These are phyloP conservation scores for Scaptomyza tumidula DNA, from an alignment of 2,888 invertebrate species.

Conservation along the genomic window DNA sequence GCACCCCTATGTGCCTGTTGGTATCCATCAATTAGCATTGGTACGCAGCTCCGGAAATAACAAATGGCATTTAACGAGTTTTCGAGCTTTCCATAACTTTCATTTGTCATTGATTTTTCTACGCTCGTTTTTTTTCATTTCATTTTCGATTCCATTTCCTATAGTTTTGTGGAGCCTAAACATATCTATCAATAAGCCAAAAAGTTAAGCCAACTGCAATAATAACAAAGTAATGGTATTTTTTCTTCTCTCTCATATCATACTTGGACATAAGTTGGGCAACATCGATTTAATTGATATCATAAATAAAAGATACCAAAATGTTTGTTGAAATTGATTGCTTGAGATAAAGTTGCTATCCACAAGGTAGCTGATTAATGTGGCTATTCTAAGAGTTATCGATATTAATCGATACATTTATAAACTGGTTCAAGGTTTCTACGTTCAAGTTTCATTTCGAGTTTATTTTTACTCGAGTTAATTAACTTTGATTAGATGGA, in stretches of 20 bases:
- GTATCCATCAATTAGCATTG: constrained; percentile 43
- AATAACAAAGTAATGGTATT: not conserved
- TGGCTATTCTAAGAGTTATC: not conserved
- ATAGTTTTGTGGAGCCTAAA: constrained; percentile 2
- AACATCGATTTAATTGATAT: not conserved
- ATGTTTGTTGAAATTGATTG: not conserved
- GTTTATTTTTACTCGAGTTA: no score
- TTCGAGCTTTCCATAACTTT: constrained; percentile 44
- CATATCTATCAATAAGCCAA: constrained; percentile 14
- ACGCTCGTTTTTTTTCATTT: not conserved
- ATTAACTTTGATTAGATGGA: not conserved
- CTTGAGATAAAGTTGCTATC: no score
- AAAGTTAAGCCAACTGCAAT: constrained; percentile 17
- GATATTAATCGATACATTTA: not conserved
- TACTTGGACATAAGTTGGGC: not conserved
- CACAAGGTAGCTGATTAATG: no score
- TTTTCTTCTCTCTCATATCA: not conserved
- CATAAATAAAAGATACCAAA: not conserved
- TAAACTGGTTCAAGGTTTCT: not conserved
- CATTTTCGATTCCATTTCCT: not conserved
- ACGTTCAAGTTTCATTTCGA: no score
- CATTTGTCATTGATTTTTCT: constrained; percentile 51
- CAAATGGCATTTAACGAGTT: constrained; percentile 44
- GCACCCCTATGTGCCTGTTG: not conserved
- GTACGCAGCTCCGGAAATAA: constrained; percentile 11